These are phyloP conservation scores for Dreissena rostriformis DNA, from an alignment of 1,140 invertebrate species.

Conservation along the genomic window DNA sequence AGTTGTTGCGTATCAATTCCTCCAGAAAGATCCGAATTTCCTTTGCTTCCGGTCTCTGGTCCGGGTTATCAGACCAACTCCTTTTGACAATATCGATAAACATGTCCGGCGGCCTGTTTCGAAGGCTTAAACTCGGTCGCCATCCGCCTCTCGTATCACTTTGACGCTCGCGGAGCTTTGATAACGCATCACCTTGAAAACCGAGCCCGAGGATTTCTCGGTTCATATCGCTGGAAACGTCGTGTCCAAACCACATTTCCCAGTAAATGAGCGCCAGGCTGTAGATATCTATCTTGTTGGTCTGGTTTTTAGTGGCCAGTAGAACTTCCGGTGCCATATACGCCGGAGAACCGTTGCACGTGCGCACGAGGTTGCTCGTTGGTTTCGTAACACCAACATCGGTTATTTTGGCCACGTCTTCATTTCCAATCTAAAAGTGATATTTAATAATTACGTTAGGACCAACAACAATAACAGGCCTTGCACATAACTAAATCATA, in stretches of 20 bases:
- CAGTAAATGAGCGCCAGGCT: slow-evolving; percentile 31
- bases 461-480: too few species aligned
- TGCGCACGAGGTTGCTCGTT: not conserved
- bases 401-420: slow-evolving; percentile 31
- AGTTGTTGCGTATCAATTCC: too few species aligned
- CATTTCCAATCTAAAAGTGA: slow-evolving; percentile 1
- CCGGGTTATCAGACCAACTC: slow-evolving; percentile 23
- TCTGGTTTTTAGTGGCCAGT: not conserved
- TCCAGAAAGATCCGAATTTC: slow-evolving; percentile 14
- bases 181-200: slow-evolving; percentile 36
- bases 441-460: too few species aligned
- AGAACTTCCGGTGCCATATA: slow-evolving; percentile 52
- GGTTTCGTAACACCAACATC: slow-evolving; percentile 44
- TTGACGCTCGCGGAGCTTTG: not conserved
- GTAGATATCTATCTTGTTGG: slow-evolving; percentile 48
- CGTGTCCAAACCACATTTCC: slow-evolving; percentile 53
- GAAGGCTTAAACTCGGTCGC: slow-evolving; percentile 12
- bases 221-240: slow-evolving; percentile 31
- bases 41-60: slow-evolving; percentile 7
- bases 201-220: not conserved
- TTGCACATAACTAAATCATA: too few species aligned
- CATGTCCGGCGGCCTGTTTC: slow-evolving; percentile 16
- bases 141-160: not conserved
- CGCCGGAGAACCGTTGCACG: slow-evolving; percentile 15
- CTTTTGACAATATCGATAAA: slow-evolving; percentile 17